phyloP scores from a whole-genome alignment of 2,888 invertebrate species.

The Holacanthella duospinosa region DNA sequence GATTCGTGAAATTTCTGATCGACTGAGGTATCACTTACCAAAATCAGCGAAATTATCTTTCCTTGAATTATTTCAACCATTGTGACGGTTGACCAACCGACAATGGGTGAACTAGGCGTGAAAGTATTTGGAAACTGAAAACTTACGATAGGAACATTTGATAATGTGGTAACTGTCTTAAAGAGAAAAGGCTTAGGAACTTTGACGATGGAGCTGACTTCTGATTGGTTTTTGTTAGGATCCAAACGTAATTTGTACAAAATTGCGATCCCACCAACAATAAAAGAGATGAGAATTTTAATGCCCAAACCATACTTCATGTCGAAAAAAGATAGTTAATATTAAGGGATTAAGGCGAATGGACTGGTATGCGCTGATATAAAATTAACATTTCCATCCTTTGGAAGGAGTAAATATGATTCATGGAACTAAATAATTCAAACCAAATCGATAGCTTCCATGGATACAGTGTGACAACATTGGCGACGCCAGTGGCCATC shows the following conservation, averaged over 20 bases:
- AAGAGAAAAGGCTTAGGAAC: conserved; percentile 30
- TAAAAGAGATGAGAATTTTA: conserved; percentile 28
- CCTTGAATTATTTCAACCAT: too few species aligned
- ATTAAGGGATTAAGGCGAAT: too few species aligned
- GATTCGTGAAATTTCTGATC: too few species aligned
- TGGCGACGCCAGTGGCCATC: too few species aligned
- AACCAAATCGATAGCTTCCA: neutral
- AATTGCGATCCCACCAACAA: conserved; percentile 29
- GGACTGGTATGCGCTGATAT: too few species aligned
- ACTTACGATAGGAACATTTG: conserved; percentile 30
- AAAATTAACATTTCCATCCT: too few species aligned
- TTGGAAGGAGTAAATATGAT: too few species aligned
- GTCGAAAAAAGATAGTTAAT: conserved; percentile 4
- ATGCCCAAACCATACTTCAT: conserved; percentile 36
- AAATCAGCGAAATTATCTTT: too few species aligned
- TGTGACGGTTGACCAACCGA: too few species aligned
- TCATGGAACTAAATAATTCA: neutral
- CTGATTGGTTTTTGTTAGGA: conserved; percentile 23
- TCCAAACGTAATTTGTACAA: conserved; percentile 29
- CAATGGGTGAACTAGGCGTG: too few species aligned
- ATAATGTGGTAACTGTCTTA: conserved; percentile 24
- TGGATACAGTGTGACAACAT: neutral
- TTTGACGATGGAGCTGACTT: conserved; percentile 24
- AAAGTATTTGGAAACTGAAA: neutral
- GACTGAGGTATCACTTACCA: too few species aligned